Conservation (phyloP, 92 coral and sea anemone genomes). For the Epizoanthus rinbou region DNA sequence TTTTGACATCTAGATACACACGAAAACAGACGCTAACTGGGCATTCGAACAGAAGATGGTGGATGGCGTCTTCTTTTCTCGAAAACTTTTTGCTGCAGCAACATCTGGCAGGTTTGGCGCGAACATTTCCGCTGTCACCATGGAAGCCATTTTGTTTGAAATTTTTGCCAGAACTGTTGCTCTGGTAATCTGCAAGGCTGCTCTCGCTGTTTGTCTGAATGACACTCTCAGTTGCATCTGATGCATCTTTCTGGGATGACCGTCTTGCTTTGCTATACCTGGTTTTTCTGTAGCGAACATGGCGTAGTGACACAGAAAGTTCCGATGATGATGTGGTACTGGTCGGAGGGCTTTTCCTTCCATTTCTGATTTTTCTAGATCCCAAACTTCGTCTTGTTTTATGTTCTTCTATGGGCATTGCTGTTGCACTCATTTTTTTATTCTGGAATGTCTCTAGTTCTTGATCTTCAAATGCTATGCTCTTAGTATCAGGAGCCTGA, state of each 20-base stretch:
- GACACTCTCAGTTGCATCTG: background rate
- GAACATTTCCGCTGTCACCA: slow-evolving; percentile 16
- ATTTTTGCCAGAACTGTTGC: background rate
- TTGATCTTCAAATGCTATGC: background rate
- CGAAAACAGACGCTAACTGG: slow-evolving; percentile 61
- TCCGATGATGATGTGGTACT: slow-evolving; percentile 23
- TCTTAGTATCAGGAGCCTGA: background rate
- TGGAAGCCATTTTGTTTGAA: background rate
- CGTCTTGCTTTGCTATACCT: slow-evolving; percentile 6
- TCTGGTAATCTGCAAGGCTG: background rate
- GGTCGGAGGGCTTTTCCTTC: background rate
- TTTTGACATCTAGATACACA: slow-evolving; percentile 53
- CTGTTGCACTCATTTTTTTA: background rate
- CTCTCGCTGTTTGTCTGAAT: slow-evolving; percentile 7
- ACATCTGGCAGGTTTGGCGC: slow-evolving; percentile 49
- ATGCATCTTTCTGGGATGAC: background rate
- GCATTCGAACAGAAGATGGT: slow-evolving; percentile 55
- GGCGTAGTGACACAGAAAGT: slow-evolving; percentile 24
- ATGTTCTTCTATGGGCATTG: background rate
- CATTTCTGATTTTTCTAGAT: background rate
- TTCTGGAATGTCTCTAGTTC: background rate
- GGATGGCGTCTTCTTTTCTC: slow-evolving; percentile 58
- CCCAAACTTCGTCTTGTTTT: background rate
- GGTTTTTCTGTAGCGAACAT: slow-evolving; percentile 30
- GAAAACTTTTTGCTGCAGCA: slow-evolving; percentile 58